Evolutionary conservation across 2,888 invertebrate genomes (phyloP), one percentile per base, ranked within the genome.

Genomic region (Xanthorhoe spadicearia): DNA sequence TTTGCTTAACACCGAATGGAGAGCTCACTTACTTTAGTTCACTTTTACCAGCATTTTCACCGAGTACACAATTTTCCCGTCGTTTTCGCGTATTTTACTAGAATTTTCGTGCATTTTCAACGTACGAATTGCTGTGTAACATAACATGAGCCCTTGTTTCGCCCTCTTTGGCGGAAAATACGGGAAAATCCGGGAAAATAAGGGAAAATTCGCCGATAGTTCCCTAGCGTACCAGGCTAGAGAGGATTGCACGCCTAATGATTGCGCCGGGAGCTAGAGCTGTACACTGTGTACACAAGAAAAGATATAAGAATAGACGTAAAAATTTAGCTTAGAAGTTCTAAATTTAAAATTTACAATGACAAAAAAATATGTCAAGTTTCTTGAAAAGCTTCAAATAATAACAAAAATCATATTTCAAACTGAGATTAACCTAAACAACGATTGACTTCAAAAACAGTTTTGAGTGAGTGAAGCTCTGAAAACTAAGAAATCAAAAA

Each of bases 231-330:
- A 84, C 82, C 83, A 83, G 81, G 81, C 83, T 83, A 81, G 80
- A 82, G 83, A 84, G 87, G 88, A 87, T 88, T 84, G 83, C 73
- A 81, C 75, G 85, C 85, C 89, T 91, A 92, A 92, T 91, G 89
- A 90, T 91, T 88, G 83, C 76, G 79, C 78, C 57, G 63, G 54
- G 28, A 54, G 56, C n/a, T 60, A 54, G 50, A 46, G 57, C 2
- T 43, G 63, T 10, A 15, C n/a, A n/a, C n/a, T n/a, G 56, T 17
- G 0, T 2, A 23, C 3, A 9, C 13, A 19, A 7, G 46, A 48
- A 65, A 56, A 61, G 61, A n/a, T 61, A 9, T 13, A 35, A 7
- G 46, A 51, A 65, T 56, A 66, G 65, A n/a, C 65, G 61, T 53
- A 58, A 58, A 58, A n/a, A 5, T 15, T 2, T 9, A 51, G 10